Evolutionary conservation across 2,797 vertebrate species (phyloP).

Genomic region (Rallus crepitans): DNA sequence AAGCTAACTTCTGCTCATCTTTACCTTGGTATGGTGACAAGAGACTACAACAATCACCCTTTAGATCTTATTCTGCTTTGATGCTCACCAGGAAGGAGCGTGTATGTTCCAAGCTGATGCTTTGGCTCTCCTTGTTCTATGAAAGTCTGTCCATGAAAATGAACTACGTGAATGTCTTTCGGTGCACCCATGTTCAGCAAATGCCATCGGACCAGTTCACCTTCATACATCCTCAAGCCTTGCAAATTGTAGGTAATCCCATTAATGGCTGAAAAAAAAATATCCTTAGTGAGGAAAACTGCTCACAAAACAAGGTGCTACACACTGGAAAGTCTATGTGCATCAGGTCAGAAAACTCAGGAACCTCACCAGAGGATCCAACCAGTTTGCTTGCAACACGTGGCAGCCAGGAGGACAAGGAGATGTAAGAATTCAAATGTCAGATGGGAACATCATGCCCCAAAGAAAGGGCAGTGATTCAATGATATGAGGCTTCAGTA

Average conservation of each 20-base stretch:
- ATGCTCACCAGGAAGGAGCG: constrained; percentile 89
- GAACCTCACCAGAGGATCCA: background rate
- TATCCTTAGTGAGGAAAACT: background rate
- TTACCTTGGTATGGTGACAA: background rate
- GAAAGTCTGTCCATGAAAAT: constrained; percentile 96
- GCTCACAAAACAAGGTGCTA: background rate
- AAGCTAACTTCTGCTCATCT: background rate
- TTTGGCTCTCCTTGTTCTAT: constrained; percentile 82
- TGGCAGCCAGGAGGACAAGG: background rate
- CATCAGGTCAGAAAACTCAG: background rate
- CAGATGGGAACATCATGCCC: background rate
- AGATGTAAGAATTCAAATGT: background rate
- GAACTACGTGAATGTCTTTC: constrained; percentile 89
- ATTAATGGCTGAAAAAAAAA: constrained; percentile 88
- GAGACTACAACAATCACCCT: background rate
- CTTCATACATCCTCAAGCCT: constrained; percentile 91
- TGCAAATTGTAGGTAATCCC: constrained; percentile 89
- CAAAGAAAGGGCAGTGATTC: background rate
- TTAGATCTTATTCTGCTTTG: background rate
- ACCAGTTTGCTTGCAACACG: background rate
- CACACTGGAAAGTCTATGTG: background rate
- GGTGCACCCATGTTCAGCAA: constrained; percentile 92
- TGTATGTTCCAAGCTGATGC: constrained; percentile 87
- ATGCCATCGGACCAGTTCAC: constrained; percentile 88
- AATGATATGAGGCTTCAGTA: no score